Evolutionary conservation across 92 coral and sea anemone genomes (phyloP), one percentile per base, ranked within the genome.

Genomic region (Diadumene lineata): DNA sequence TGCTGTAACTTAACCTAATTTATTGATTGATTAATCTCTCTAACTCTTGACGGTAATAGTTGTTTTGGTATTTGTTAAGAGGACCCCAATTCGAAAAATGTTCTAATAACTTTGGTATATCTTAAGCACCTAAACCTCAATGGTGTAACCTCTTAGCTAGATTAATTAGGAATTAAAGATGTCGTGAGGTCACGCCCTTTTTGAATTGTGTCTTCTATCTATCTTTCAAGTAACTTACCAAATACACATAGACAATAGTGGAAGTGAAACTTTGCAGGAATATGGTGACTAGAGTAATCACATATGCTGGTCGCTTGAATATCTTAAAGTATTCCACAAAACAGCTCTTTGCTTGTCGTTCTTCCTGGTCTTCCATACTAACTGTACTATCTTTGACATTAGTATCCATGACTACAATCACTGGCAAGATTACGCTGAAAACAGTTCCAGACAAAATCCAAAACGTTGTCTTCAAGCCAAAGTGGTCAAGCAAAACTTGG

Each of bases 401-500:
- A 23, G 87, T 68, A 66, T 69, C 82, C 51, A 67, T 68, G 48
- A 71, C 60, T 46, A 82, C 18, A 26, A 51, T 70, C 18, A 78
- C n/a, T 58, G 64, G 31, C 27, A 76, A 27, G 25, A 81, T 50
- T 31, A 63, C 57, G 24, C 60, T 11, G 17, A 30, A 1, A 50
- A 28, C 50, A 0, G 31, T 24, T 7, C 81, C 82, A 31, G 72
- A 64, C 75, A 84, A 29, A 25, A 84, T 79, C 33, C 70, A 56
- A 43, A 71, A 79, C 19, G 80, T 79, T 33, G 29, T 63, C 24
- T 64, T 73, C 85, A 78, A 79, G 18, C 85, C 70, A 65, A 25
- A 65, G 8, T 16, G 50, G 11, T 32, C 11, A 43, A 65, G 4
- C 11, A 65, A 17, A 32, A 43, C 38, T 29, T 65, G 70, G 6